Conservation (phyloP, 2,797 vertebrate species). For the Valencia hispanica region DNA sequence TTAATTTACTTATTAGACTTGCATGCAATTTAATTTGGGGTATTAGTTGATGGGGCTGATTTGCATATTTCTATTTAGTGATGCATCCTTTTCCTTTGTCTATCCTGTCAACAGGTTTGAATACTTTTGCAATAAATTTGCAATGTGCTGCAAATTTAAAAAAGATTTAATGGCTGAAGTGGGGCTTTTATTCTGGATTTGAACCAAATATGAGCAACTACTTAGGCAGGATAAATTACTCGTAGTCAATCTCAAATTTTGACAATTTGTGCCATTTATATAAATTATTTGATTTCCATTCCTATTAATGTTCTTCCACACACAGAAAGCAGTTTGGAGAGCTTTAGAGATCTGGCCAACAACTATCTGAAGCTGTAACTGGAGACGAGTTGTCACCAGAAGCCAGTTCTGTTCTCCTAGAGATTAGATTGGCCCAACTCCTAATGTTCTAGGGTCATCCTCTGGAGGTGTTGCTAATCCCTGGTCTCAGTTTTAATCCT, state of each 20-base stretch:
- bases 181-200: slow-evolving; percentile 28
- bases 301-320: not conserved
- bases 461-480: slow-evolving; percentile 59
- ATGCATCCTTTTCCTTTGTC: too few relatives aligned
- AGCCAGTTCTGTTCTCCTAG: slow-evolving; percentile 41
- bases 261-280: too few relatives aligned
- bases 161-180: slow-evolving; percentile 5
- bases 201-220: not conserved
- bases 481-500: slow-evolving; percentile 51
- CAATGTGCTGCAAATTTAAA: not conserved
- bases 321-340: not conserved
- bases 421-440: slow-evolving; percentile 46
- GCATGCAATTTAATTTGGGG: too few relatives aligned
- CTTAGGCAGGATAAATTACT: too few relatives aligned
- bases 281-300: not conserved
- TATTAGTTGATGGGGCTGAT: too few relatives aligned
- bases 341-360: not conserved
- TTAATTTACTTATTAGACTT: too few relatives aligned
- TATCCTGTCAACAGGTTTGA: not conserved
- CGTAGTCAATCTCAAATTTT: too few relatives aligned
- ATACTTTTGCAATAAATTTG: not conserved
- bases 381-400: slow-evolving; percentile 30
- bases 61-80: too few relatives aligned
- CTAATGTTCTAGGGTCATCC: slow-evolving; percentile 45
- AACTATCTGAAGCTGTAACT: slow-evolving; percentile 40